These are phyloP conservation scores for Microctenopoma stevenorrisi DNA, from an alignment of 2,797 vertebrate species.

Conservation along the genomic window DNA sequence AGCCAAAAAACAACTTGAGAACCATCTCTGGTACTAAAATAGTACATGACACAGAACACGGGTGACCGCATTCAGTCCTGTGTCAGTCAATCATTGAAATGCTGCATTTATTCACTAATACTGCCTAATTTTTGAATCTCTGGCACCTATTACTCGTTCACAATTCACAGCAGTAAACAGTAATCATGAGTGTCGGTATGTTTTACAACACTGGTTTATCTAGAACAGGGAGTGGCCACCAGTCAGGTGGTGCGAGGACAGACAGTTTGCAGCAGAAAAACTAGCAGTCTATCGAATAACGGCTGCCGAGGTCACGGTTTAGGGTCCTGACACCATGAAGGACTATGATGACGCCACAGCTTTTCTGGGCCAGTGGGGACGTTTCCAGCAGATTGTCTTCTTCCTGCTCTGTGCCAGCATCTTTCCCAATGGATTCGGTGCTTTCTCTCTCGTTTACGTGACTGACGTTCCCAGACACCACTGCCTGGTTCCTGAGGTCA, in stretches of 20 bases:
- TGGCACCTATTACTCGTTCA: neutral
- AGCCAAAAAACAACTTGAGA: neutral
- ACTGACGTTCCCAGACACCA: constrained; percentile 80
- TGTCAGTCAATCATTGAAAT: neutral
- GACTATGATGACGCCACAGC: constrained; percentile 77
- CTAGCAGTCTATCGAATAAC: neutral
- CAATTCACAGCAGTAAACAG: neutral
- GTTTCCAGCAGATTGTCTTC: constrained; percentile 84
- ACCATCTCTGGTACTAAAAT: no score
- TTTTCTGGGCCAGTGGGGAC: constrained; percentile 85
- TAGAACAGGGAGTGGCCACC: neutral
- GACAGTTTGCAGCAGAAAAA: no score
- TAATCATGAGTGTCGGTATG: neutral
- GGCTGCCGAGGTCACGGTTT: neutral
- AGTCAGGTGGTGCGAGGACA: neutral
- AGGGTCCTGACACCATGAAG: constrained; percentile 42
- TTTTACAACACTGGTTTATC: neutral
- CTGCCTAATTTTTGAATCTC: neutral
- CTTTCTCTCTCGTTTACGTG: constrained; percentile 66
- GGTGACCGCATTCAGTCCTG: neutral
- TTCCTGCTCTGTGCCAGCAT: constrained; percentile 86
- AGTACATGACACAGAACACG: no score
- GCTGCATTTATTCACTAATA: neutral
- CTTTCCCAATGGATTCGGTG: constrained; percentile 85
- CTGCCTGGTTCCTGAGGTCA: constrained; percentile 79